Percentiles rank a stretch among this genome's conserved stretches.
Conservation (phyloP, 1,140 invertebrate genomes). For the Temnothorax curvispinosus region DNA sequence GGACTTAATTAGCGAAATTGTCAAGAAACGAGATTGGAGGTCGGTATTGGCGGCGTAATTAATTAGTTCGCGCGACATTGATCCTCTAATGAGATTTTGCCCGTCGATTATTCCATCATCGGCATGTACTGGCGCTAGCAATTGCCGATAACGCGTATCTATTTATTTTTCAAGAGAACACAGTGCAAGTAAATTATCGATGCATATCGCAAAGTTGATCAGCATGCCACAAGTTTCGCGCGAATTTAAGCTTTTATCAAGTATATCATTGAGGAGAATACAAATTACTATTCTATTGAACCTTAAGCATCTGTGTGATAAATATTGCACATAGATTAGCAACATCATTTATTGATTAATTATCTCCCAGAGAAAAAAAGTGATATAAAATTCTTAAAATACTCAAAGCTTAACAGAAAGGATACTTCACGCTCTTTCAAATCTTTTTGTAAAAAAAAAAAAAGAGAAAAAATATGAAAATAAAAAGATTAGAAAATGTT, state of each 20-base stretch:
- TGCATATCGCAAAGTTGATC: background rate
- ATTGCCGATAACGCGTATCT: background rate
- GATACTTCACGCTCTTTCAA: background rate
- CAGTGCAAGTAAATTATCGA: background rate
- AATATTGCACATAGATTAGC: background rate
- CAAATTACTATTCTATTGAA: background rate
- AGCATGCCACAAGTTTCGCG: background rate
- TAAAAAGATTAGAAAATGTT: background rate
- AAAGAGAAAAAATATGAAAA: background rate
- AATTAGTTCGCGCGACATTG: constrained; percentile 37
- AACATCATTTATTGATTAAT: background rate
- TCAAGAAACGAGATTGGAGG: constrained; percentile 52
- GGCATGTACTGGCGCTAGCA: background rate
- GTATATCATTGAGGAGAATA: background rate
- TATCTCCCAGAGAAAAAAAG: background rate
- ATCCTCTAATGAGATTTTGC: constrained; percentile 42
- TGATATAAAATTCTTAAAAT: background rate
- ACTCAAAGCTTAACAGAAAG: background rate
- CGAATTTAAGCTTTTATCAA: background rate
- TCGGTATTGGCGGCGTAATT: background rate
- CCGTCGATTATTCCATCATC: constrained; percentile 43
- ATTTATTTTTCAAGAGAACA: background rate
- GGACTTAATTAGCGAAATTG: constrained; percentile 56
- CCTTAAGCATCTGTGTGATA: background rate
- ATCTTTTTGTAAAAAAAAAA: background rate